These are phyloP conservation scores for Luscinia megarhynchos DNA, from an alignment of 2,797 vertebrate species.

Conservation along the genomic window DNA sequence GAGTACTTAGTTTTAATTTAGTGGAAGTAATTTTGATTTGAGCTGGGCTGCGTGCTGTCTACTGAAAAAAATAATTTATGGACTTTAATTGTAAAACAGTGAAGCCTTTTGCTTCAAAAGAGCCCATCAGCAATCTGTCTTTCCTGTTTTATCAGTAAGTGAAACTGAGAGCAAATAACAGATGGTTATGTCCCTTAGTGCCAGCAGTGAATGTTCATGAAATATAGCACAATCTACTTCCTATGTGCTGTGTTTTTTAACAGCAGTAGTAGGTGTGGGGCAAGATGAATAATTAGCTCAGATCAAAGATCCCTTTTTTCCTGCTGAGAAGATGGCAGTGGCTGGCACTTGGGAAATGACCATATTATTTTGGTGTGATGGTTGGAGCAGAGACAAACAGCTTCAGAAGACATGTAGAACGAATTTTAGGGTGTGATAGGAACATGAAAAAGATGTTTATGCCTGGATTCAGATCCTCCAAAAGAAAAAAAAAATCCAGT, in stretches of 20 bases:
- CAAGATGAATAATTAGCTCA: conserved; percentile 62
- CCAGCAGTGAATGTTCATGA: conserved; percentile 66
- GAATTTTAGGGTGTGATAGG: not conserved
- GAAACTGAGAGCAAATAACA: conserved; percentile 79
- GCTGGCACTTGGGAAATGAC: conserved; percentile 34
- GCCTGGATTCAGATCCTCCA: not conserved
- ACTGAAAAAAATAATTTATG: conserved; percentile 75
- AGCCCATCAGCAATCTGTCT: conserved; percentile 81
- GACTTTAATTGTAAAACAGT: conserved; percentile 76
- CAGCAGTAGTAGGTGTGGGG: conserved; percentile 56
- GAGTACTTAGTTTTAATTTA: conserved; percentile 61
- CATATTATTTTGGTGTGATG: not conserved
- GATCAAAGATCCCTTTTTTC: conserved; percentile 62
- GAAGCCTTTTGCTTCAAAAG: conserved; percentile 76
- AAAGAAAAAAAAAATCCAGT: not conserved
- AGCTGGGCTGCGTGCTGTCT: conserved; percentile 39
- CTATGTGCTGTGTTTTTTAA: conserved; percentile 67
- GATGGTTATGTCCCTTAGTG: conserved; percentile 76
- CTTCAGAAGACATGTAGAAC: fast-evolving
- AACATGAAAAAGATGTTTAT: not conserved
- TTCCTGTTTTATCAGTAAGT: conserved; percentile 78
- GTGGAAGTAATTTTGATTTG: conserved; percentile 68
- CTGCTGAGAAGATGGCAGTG: not conserved
- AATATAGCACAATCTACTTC: conserved; percentile 74
- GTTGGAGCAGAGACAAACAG: conserved; percentile 2